A percentile compares a stretch with the other conserved stretches of the same genome.
Evolutionary conservation across 2,797 vertebrate species (phyloP).

Genomic region (Lycodopsis pacificus): DNA sequence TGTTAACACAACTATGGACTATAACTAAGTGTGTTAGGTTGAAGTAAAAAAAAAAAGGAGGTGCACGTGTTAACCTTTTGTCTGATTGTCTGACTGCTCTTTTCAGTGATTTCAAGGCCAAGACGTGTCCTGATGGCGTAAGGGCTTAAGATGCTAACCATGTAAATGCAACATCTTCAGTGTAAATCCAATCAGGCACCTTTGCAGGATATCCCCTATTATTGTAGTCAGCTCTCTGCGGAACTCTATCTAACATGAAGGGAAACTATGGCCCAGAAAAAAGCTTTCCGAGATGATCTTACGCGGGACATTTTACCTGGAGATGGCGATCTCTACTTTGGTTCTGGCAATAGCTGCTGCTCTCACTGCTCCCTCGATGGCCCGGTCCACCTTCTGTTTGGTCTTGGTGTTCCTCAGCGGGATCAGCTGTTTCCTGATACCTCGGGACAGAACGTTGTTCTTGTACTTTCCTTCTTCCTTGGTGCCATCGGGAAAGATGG

Average conservation of each 20-base stretch:
- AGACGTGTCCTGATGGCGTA: too few relatives aligned
- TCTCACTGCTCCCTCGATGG: slow-evolving; percentile 91
- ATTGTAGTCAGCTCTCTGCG: background rate
- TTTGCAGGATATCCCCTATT: background rate
- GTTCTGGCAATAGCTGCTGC: slow-evolving; percentile 94
- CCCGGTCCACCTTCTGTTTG: slow-evolving; percentile 95
- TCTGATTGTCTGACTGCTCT: too few relatives aligned
- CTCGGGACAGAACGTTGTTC: slow-evolving; percentile 93
- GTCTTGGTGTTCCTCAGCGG: slow-evolving; percentile 95
- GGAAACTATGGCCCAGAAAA: background rate
- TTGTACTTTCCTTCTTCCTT: slow-evolving; percentile 98
- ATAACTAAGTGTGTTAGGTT: too few relatives aligned
- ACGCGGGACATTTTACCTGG: slow-evolving; percentile 84
- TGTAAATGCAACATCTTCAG: background rate
- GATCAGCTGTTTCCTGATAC: slow-evolving; percentile 94
- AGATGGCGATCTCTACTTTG: slow-evolving; percentile 97
- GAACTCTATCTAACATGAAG: background rate
- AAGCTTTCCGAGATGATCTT: background rate
- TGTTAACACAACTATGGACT: too few relatives aligned
- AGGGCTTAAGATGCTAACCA: too few relatives aligned
- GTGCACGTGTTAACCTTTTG: too few relatives aligned
- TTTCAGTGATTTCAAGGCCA: too few relatives aligned
- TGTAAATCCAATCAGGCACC: background rate
- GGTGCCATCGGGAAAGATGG: slow-evolving; percentile 92
- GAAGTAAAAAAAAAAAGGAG: too few relatives aligned